phyloP scores from a whole-genome alignment of 1,140 invertebrate genomes.

The roundworm (Caenorhabditis elegans) region WBcel235 BX284602.5:10790001-10790500 shows the following conservation, averaged over 20 bases:
- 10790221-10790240: neutral
- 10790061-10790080: conserved; percentile 54
- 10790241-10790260: neutral
- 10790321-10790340: neutral
- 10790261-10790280: neutral
- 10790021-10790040: conserved; percentile 59
- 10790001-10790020: conserved; percentile 49
- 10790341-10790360: neutral
- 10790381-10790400: conserved; percentile 12
- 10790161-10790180: conserved; percentile 55
- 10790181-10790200: conserved; percentile 24
- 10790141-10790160: too few relatives aligned
- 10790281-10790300: neutral
- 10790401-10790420: neutral
- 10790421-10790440: neutral
- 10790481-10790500: neutral
- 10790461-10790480: neutral
- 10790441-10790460: neutral
- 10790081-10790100: conserved; percentile 62
- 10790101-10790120: conserved; percentile 52
- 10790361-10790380: neutral
- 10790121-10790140: conserved; percentile 45
- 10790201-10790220: neutral
- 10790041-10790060: conserved; percentile 53
- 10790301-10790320: neutral